phyloP scores from a whole-genome alignment of 2,888 invertebrate species.

The Megalurothrips usitatus region DNA sequence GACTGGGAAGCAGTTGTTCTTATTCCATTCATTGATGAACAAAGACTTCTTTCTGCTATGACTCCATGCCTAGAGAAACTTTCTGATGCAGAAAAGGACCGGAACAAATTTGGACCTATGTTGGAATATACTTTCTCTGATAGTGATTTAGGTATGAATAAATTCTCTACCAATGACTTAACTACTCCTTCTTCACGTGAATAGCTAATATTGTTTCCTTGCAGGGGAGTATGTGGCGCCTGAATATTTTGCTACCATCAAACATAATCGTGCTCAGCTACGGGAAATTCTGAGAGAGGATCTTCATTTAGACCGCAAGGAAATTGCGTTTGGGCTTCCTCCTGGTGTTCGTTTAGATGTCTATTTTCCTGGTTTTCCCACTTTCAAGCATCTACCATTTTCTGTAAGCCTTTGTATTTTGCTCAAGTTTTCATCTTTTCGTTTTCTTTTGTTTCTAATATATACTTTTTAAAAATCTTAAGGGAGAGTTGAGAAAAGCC shows the following conservation, averaged over 20 bases:
- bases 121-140: constrained; percentile 65
- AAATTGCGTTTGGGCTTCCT: constrained; percentile 65
- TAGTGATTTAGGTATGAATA: constrained; percentile 53
- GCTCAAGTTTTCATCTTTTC: constrained; percentile 22
- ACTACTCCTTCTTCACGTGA: background rate
- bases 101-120: constrained; percentile 88
- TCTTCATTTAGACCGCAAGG: constrained; percentile 53
- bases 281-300: constrained; percentile 53
- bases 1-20: constrained; percentile 96
- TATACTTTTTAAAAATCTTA: constrained; percentile 39
- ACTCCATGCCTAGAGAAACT: constrained; percentile 59
- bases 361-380: constrained; percentile 88
- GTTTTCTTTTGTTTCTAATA: constrained; percentile 30
- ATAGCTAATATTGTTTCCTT: constrained; percentile 29
- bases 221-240: constrained; percentile 49
- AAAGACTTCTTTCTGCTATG: constrained; percentile 71
- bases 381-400: constrained; percentile 78
- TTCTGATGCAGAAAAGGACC: constrained; percentile 61
- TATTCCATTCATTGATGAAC: constrained; percentile 88
- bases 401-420: constrained; percentile 52
- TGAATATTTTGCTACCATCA: constrained; percentile 58
- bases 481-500: constrained; percentile 61
- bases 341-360: constrained; percentile 63
- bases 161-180: background rate
- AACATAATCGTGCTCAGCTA: constrained; percentile 56